Conservation (phyloP, 2,113 vertebrate genomes). For the Octodon degus region DNA sequence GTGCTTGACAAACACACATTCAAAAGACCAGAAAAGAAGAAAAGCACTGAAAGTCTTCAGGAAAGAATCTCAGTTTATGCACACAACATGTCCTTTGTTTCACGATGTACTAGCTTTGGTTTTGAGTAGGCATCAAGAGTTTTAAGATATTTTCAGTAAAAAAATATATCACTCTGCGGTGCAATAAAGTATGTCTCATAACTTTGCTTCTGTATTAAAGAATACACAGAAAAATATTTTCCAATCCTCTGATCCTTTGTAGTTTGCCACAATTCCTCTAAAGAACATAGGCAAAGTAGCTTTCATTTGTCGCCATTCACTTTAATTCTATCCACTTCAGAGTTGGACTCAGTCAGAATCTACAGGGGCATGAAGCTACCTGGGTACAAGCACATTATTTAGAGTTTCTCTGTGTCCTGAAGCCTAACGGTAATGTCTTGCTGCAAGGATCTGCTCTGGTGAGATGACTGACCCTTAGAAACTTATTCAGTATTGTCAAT, state of each 20-base stretch:
- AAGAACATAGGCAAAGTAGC: background rate
- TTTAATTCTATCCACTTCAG: constrained; percentile 48
- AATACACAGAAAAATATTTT: background rate
- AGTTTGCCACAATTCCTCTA: background rate
- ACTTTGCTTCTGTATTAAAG: background rate
- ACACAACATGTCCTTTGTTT: background rate
- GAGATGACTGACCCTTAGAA: background rate
- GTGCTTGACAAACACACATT: background rate
- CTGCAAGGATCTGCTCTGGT: background rate
- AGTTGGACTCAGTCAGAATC: constrained; percentile 2
- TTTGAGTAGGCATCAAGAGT: background rate
- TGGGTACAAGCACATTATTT: background rate
- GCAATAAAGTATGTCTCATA: background rate
- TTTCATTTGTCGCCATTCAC: background rate
- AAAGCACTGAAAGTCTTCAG: background rate
- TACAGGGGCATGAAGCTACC: background rate
- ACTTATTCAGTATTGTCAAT: background rate
- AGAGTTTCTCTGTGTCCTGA: background rate
- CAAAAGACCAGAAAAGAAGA: background rate
- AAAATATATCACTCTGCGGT: background rate
- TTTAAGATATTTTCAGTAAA: background rate
- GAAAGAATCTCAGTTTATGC: background rate
- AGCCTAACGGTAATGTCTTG: background rate
- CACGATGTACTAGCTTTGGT: background rate
- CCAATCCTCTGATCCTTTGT: constrained; percentile 28